Evolutionary conservation across 2,888 invertebrate species (phyloP), one percentile per base, ranked within the genome.

Genomic region (Eupithecia subumbrata): DNA sequence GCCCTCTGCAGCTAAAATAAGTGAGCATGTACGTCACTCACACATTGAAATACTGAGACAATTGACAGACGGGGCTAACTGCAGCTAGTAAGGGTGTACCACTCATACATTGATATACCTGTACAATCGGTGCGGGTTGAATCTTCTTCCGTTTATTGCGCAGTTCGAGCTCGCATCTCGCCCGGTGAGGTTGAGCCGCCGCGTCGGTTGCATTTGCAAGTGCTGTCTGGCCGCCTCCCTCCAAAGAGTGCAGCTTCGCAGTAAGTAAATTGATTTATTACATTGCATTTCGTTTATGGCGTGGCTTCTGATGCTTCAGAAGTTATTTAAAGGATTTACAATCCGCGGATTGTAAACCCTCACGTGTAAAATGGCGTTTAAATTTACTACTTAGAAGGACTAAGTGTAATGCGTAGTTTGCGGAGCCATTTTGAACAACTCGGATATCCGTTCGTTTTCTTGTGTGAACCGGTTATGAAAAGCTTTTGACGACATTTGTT

Each of bases 121-220:
- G 69, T 56, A 70, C 72, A 70, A 60, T 71, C 70, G 73, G 60
- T n/a, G 37, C 8, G 70, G 22, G 25, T 63, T 16, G 63, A 40
- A 63, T 45, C 67, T 14, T 64, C 40, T 34, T 16, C 48, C 56
- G 66, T 68, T 48, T 25, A n/a, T 1, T 22, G 25, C 37, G 69
- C 76, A 76, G 76, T 76, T 9, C 76, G 73, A 22, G 48, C 67
- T 73, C n/a, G 60, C 73, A 45, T 76, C 67, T 52, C 70, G 70
- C 25, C 45, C 70, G 63, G 67, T 67, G 48, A 25, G 71, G 70
- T 63, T 30, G 14, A 22, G 16, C 2, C 7, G 16, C 16, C 63
- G 30, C 63, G 30, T 63, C 30, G 16, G 16, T 30, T 63, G 63
- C 63, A 30, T 30, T 63, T 63, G 7, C 63, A 30, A 63, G 63